These are phyloP conservation scores for Diadophis punctatus DNA, from an alignment of 2,113 vertebrate species.

Conservation along the genomic window DNA sequence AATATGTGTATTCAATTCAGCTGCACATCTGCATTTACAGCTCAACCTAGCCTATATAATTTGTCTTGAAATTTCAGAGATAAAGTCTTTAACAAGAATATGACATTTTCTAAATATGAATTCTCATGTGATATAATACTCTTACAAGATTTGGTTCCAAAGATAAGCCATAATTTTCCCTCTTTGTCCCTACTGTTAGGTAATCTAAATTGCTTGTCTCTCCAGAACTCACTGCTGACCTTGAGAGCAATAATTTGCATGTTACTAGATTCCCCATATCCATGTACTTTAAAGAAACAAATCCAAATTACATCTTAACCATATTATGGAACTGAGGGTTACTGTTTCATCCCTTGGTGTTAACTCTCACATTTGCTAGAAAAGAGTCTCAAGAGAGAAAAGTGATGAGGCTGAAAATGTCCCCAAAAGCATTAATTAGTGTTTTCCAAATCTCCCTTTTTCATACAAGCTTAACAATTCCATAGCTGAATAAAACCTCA, in stretches of 20 bases:
- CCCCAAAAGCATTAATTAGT: neutral
- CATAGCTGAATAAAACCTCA: neutral
- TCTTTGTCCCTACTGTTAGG: neutral
- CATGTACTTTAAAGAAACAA: neutral
- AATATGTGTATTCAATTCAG: neutral
- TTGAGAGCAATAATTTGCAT: neutral
- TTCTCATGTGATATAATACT: neutral
- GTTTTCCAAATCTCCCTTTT: neutral
- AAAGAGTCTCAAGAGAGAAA: neutral
- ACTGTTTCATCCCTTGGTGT: neutral
- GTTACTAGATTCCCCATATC: neutral
- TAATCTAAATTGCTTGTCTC: neutral
- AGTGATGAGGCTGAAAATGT: neutral
- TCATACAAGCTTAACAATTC: neutral
- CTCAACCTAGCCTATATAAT: neutral
- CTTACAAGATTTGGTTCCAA: neutral
- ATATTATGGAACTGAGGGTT: neutral
- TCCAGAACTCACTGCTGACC: neutral
- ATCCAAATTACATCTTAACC: neutral
- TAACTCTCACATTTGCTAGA: neutral
- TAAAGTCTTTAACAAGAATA: neutral
- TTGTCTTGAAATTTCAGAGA: neutral
- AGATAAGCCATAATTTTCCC: neutral
- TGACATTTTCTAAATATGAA: neutral
- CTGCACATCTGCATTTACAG: neutral